Percentiles rank a stretch among this genome's conserved stretches.
Conservation (phyloP, 2,888 invertebrate genomes). For the Imbricaverruca yamaguchii region DNA sequence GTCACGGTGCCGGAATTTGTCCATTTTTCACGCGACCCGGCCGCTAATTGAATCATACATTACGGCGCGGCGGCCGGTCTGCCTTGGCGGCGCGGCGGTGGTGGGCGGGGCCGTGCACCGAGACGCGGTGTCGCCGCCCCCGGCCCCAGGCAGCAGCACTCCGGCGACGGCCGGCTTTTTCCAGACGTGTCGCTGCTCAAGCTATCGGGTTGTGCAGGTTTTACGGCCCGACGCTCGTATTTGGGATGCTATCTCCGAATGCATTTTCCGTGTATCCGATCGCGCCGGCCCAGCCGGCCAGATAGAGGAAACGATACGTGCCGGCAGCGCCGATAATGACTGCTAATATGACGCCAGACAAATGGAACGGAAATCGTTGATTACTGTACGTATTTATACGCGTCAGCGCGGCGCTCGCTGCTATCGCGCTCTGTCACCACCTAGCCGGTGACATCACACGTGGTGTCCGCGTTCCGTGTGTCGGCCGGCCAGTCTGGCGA, state of each 20-base stretch:
- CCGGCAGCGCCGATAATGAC: not conserved
- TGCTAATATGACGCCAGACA: constrained; percentile 9
- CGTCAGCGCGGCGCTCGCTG: not conserved
- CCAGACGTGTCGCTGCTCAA: not conserved
- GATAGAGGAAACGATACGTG: not conserved
- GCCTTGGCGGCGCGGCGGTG: not conserved
- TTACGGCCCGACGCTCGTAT: not conserved
- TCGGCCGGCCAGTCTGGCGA: not conserved
- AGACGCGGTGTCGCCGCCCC: not conserved
- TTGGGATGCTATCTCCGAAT: not conserved
- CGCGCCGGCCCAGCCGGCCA: not conserved
- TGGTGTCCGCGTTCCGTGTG: no score
- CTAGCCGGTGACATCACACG: no score
- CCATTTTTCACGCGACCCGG: not conserved
- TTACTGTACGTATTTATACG: not conserved
- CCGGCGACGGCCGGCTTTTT: not conserved
- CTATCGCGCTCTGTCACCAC: not conserved
- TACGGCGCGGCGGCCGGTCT: not conserved
- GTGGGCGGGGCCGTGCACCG: not conserved
- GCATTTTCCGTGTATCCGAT: constrained; percentile 5
- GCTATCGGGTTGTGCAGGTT: not conserved
- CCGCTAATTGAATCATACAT: not conserved
- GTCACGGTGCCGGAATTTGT: not conserved
- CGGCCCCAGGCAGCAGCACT: not conserved
- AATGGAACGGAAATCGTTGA: not conserved